Evolutionary conservation across 2,888 invertebrate genomes (phyloP).

Genomic region (Tenthredo notha): DNA sequence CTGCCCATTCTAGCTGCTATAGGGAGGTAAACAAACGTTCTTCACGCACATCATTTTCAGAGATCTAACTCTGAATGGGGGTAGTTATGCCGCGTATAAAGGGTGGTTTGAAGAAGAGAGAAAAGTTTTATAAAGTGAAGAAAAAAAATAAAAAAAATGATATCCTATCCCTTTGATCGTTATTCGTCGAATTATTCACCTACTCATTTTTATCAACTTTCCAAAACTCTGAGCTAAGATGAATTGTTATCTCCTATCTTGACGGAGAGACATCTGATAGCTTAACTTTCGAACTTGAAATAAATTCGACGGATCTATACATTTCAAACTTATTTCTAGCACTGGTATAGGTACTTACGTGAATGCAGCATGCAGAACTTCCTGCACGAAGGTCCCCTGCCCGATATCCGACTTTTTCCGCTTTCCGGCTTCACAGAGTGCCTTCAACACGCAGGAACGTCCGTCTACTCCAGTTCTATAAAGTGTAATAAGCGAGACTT

Average conservation of each 20-base stretch:
- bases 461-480: slow-evolving; percentile 88
- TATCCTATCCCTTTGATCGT: slow-evolving; percentile 2
- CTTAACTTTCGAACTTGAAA: background rate
- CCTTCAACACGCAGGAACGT: slow-evolving; percentile 85
- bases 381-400: slow-evolving; percentile 73
- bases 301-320: background rate
- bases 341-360: slow-evolving; percentile 67
- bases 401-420: slow-evolving; percentile 73
- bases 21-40: slow-evolving; percentile 29
- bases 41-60: slow-evolving; percentile 12
- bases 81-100: background rate
- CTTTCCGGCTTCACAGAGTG: slow-evolving; percentile 87
- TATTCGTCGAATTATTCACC: slow-evolving; percentile 3
- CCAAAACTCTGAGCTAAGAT: background rate
- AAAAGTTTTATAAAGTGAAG: background rate
- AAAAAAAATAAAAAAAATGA: background rate
- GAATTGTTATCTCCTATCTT: background rate
- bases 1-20: background rate
- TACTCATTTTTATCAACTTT: background rate
- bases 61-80: slow-evolving; percentile 20
- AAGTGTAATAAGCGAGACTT: slow-evolving; percentile 23
- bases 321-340: background rate
- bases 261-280: background rate
- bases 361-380: slow-evolving; percentile 74
- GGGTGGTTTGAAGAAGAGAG: slow-evolving; percentile 1